Conservation (phyloP, 2,888 invertebrate genomes). For the Thyatira batis region DNA sequence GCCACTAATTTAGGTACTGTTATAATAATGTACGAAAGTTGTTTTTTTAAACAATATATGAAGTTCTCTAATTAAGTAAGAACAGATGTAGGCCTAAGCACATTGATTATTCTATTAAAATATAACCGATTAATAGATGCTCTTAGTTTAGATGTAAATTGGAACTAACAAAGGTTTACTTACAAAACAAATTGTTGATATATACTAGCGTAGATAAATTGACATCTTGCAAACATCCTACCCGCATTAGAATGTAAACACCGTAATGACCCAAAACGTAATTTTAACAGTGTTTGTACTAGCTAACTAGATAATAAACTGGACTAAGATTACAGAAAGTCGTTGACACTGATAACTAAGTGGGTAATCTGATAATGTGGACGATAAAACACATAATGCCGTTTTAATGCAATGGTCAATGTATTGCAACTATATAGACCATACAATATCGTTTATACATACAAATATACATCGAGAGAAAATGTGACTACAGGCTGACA, state of each 20-base stretch:
- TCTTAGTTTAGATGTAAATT: too few species aligned
- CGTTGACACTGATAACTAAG: conserved; percentile 65
- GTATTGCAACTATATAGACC: background rate
- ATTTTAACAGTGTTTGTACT: conserved; percentile 46
- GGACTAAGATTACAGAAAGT: conserved; percentile 54
- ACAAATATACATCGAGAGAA: too few species aligned
- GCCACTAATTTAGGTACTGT: too few species aligned
- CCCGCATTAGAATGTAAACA: conserved; percentile 24
- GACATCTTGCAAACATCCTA: conserved; percentile 4
- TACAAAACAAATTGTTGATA: too few species aligned
- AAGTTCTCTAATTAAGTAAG: too few species aligned
- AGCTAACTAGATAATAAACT: conserved; percentile 52
- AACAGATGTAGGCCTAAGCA: too few species aligned
- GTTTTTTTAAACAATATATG: too few species aligned
- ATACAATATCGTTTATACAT: background rate
- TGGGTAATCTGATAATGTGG: conserved; percentile 51
- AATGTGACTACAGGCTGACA: too few species aligned
- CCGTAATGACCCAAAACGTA: conserved; percentile 57
- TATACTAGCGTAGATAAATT: background rate
- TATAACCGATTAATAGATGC: too few species aligned
- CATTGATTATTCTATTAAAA: too few species aligned
- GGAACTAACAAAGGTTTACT: background rate
- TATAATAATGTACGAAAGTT: too few species aligned
- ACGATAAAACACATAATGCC: background rate
- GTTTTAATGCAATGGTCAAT: background rate